Percentiles rank a stretch among this genome's conserved stretches.
These are phyloP conservation scores for Sclerurus mexicanus DNA, from an alignment of 2,113 vertebrate genomes.

Conservation along the genomic window DNA sequence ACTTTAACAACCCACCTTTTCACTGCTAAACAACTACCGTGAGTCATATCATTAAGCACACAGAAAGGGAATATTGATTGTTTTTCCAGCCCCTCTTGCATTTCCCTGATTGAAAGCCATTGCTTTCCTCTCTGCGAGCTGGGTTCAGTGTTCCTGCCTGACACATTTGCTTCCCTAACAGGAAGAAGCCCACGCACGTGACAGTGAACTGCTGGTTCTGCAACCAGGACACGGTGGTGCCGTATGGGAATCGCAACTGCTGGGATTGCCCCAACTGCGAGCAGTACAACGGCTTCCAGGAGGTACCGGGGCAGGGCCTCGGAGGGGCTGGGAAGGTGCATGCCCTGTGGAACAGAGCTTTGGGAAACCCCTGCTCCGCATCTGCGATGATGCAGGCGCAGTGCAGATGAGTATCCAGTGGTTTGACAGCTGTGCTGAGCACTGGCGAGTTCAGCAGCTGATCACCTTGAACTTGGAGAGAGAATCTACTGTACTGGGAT, in stretches of 20 bases:
- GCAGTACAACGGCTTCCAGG: constrained; percentile 98
- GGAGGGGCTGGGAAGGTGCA: background rate
- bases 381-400: accelerated
- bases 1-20: background rate
- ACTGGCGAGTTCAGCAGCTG: background rate
- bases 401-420: accelerated
- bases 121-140: background rate
- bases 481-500: accelerated
- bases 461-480: background rate
- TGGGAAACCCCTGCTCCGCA: background rate
- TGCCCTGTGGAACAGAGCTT: background rate
- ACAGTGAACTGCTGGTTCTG: constrained; percentile 98
- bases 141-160: background rate
- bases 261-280: constrained; percentile 98
- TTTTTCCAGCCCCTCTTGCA: background rate
- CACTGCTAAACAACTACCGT: background rate
- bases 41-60: accelerated
- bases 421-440: background rate
- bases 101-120: background rate
- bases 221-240: constrained; percentile 88
- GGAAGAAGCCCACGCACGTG: constrained; percentile 87
- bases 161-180: background rate
- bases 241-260: constrained; percentile 96
- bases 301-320: constrained; percentile 68
- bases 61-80: background rate